These are phyloP conservation scores for Adelges cooleyi DNA, from an alignment of 1,140 invertebrate genomes.

Conservation along the genomic window DNA sequence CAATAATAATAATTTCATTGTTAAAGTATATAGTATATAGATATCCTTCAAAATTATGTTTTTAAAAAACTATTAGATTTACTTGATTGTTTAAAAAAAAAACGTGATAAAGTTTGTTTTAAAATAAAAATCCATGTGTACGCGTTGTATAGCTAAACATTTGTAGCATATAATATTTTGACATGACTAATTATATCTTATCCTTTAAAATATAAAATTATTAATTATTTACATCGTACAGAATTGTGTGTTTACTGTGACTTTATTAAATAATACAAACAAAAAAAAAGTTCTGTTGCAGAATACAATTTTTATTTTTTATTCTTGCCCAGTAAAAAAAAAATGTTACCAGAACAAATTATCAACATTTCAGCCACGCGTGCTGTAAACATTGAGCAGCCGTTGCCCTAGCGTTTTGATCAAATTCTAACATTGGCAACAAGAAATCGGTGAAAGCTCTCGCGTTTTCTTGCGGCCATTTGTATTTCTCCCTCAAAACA, in stretches of 20 bases:
- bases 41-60: neutral
- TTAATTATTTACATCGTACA: constrained; percentile 19
- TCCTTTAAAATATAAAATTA: constrained; percentile 10
- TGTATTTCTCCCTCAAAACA: constrained; percentile 91
- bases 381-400: constrained; percentile 87
- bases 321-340: neutral
- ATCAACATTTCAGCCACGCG: constrained; percentile 60
- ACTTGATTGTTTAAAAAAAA: constrained; percentile 8
- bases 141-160: neutral
- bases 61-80: constrained; percentile 22
- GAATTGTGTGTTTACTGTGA: neutral
- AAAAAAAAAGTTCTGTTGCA: neutral
- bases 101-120: constrained; percentile 4
- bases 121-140: neutral
- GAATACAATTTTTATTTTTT: neutral
- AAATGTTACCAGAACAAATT: constrained; percentile 6
- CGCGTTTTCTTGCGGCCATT: constrained; percentile 76
- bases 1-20: constrained; percentile 12
- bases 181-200: constrained; percentile 22
- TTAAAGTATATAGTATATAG: neutral
- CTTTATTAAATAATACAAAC: constrained; percentile 21
- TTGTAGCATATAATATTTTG: constrained; percentile 6
- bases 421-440: constrained; percentile 88
- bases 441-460: constrained; percentile 84
- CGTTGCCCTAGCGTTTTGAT: constrained; percentile 78